A percentile compares a stretch with the other conserved stretches of the same genome.
These are phyloP conservation scores for Euphydryas editha DNA, from an alignment of 2,888 invertebrate species.

Conservation along the genomic window DNA sequence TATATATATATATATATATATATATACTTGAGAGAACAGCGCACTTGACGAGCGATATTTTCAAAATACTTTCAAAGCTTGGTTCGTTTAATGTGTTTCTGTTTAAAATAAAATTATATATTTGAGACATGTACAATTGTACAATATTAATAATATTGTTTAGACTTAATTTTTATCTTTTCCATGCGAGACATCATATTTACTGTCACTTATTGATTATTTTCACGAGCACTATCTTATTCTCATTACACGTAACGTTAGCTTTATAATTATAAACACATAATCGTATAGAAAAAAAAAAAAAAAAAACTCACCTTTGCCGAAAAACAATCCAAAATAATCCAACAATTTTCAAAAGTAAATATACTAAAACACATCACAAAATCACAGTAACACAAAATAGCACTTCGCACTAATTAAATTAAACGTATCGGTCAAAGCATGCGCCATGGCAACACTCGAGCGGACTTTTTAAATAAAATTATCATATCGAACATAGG, in stretches of 20 bases:
- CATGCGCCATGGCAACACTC: slow-evolving; percentile 71
- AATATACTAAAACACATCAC: slow-evolving; percentile 63
- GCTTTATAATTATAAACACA: too few species aligned
- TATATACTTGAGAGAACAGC: too few species aligned
- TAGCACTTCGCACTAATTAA: slow-evolving; percentile 71
- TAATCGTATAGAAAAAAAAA: too few species aligned
- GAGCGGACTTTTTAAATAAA: slow-evolving; percentile 48
- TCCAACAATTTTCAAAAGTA: slow-evolving; percentile 53
- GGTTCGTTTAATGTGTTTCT: not conserved
- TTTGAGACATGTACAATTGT: too few species aligned
- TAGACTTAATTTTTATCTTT: slow-evolving; percentile 7
- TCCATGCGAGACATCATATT: not conserved
- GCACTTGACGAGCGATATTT: too few species aligned
- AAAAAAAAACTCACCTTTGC: slow-evolving; percentile 40
- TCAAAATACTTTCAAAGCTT: too few species aligned
- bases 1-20: too few species aligned
- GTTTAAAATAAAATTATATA: not conserved
- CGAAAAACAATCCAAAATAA: slow-evolving; percentile 46
- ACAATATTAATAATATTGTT: not conserved
- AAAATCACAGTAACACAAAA: slow-evolving; percentile 70
- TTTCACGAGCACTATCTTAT: not conserved
- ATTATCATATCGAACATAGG: slow-evolving; percentile 50
- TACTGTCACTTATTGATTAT: slow-evolving; percentile 37
- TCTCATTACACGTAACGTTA: not conserved
- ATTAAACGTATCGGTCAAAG: slow-evolving; percentile 67